phyloP scores from a whole-genome alignment of 1,140 invertebrate species.

The Portunus trituberculatus region DNA sequence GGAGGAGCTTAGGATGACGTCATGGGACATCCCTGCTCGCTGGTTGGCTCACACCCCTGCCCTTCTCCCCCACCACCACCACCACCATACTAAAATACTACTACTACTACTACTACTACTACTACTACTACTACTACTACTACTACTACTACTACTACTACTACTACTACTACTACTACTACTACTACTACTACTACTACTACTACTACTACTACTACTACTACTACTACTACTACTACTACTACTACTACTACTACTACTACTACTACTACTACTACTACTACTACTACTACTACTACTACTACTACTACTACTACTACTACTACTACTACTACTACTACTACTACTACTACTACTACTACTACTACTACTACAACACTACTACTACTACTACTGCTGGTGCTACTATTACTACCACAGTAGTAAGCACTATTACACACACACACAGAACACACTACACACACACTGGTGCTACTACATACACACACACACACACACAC shows the following conservation, averaged over 20 bases:
- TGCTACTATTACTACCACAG: background rate
- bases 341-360: background rate
- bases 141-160: slow-evolving; percentile 26
- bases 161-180: slow-evolving; percentile 6
- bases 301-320: background rate
- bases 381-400: no score
- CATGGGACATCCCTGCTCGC: no score
- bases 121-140: slow-evolving; percentile 26
- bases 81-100: no score
- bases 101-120: no score
- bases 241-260: background rate
- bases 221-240: slow-evolving; percentile 25
- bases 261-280: background rate
- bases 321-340: background rate
- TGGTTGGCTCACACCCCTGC: no score
- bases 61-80: no score
- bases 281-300: background rate
- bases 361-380: background rate
- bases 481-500: background rate
- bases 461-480: no score
- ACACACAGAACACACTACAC: no score
- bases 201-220: slow-evolving; percentile 12
- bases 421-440: background rate
- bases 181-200: background rate
- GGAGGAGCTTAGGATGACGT: no score